Percentiles rank a stretch among this genome's conserved stretches.
These are phyloP conservation scores for Himalopsyche phryganea DNA, from an alignment of 1,140 invertebrate species.

Conservation along the genomic window DNA sequence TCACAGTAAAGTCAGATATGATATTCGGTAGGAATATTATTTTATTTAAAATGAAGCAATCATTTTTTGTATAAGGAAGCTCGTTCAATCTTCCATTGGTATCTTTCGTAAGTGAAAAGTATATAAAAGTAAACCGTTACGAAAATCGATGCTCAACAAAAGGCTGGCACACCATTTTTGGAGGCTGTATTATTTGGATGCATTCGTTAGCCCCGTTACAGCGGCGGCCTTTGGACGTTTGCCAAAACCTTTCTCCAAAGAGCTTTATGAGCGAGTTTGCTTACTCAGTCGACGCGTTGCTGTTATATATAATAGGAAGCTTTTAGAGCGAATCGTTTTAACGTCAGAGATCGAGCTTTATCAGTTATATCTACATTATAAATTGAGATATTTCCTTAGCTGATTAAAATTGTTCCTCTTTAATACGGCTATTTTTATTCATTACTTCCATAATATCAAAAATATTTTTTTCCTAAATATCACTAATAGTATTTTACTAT, in stretches of 20 bases:
- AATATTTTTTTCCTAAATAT: too few relatives aligned
- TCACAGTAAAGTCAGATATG: too few relatives aligned
- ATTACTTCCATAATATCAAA: too few relatives aligned
- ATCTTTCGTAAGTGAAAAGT: background rate
- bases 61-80: too few relatives aligned
- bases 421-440: too few relatives aligned
- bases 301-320: background rate
- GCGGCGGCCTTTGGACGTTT: slow-evolving; percentile 5
- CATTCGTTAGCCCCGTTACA: slow-evolving; percentile 19
- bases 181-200: slow-evolving; percentile 6
- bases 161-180: background rate
- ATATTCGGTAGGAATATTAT: too few relatives aligned
- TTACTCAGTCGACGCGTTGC: background rate
- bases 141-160: slow-evolving; percentile 9
- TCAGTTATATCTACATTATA: background rate
- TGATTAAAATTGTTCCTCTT: background rate
- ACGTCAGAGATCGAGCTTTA: too few relatives aligned
- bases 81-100: too few relatives aligned
- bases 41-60: too few relatives aligned
- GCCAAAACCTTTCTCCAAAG: slow-evolving; percentile 5
- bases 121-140: background rate
- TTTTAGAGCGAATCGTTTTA: slow-evolving; percentile 1
- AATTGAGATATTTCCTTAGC: background rate
- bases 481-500: too few relatives aligned
- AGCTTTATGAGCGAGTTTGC: background rate